Percentiles rank a stretch among this genome's conserved stretches.
These are phyloP conservation scores for Pemphigus obesinymphae DNA, from an alignment of 1,140 invertebrate genomes.

Conservation along the genomic window DNA sequence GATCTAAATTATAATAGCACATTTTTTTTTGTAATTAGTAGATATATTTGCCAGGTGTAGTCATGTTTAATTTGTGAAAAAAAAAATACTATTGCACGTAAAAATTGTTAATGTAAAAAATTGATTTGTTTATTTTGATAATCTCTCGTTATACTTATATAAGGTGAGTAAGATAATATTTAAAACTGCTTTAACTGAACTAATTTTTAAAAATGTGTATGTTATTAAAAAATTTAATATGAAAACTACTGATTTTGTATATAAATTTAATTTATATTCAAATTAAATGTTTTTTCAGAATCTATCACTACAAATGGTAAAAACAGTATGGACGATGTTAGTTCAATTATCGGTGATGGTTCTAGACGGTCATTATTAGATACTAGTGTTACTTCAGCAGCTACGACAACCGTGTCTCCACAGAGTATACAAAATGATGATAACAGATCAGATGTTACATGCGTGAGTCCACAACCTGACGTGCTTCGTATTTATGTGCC, in stretches of 20 bases:
- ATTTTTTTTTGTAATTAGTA: not conserved
- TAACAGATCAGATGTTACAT: conserved; percentile 57
- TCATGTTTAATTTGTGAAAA: not conserved
- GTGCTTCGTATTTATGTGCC: conserved; percentile 72
- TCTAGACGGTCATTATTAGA: conserved; percentile 73
- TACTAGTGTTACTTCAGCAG: conserved; percentile 76
- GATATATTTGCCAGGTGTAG: not conserved
- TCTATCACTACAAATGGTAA: conserved; percentile 66
- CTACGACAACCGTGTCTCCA: conserved; percentile 65
- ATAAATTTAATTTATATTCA: not conserved
- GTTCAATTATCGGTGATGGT: conserved; percentile 59
- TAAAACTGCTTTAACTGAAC: not conserved
- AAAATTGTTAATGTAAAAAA: conserved; percentile 15
- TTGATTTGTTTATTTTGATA: not conserved
- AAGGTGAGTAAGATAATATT: not conserved
- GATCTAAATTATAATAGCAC: not conserved
- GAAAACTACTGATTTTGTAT: not conserved
- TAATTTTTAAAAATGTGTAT: not conserved
- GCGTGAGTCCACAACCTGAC: conserved; percentile 61
- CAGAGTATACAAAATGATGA: conserved; percentile 63
- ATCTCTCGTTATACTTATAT: not conserved
- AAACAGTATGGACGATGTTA: conserved; percentile 63
- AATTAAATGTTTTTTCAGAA: conserved; percentile 52
- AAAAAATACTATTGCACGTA: not conserved
- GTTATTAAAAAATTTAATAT: not conserved